Percentiles rank a stretch among this genome's conserved stretches.
phyloP scores from a whole-genome alignment of 1,140 invertebrate species.

The Diprion similis region DNA sequence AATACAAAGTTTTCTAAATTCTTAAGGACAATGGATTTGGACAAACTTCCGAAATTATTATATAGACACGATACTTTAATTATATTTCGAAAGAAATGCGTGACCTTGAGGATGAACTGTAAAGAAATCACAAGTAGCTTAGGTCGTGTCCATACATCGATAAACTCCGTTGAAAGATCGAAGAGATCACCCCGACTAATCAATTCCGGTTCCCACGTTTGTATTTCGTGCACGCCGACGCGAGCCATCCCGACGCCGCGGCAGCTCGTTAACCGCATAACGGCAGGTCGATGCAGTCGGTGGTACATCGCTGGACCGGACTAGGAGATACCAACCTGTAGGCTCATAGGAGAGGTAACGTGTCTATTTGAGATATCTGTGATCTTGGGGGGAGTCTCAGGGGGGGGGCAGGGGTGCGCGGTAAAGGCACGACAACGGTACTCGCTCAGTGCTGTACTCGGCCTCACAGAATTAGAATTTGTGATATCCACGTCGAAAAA shows the following conservation, averaged over 20 bases:
- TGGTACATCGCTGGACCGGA: constrained; percentile 6
- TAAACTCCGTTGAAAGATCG: background rate
- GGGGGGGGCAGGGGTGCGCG: constrained; percentile 37
- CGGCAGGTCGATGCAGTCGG: background rate
- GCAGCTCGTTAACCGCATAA: constrained; percentile 7
- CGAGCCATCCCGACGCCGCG: background rate
- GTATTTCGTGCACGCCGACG: constrained; percentile 6
- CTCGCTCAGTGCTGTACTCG: background rate
- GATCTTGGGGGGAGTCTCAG: constrained; percentile 37
- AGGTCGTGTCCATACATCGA: background rate
- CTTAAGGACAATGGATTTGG: background rate
- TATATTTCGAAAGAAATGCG: background rate
- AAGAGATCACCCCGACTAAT: background rate
- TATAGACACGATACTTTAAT: too few relatives aligned
- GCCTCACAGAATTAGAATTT: background rate
- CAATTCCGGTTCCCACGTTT: constrained; percentile 7
- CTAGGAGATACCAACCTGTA: constrained; percentile 6
- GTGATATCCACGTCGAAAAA: constrained; percentile 6
- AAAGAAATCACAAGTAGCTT: background rate
- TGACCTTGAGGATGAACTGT: background rate
- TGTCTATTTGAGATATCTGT: constrained; percentile 45
- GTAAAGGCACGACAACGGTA: constrained; percentile 36
- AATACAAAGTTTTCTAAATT: background rate
- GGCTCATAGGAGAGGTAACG: constrained; percentile 25
- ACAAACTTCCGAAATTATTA: background rate